Evolutionary conservation across 2,888 invertebrate genomes (phyloP), one percentile per base, ranked within the genome.

Genomic region (Stenchaetothrips biformis): DNA sequence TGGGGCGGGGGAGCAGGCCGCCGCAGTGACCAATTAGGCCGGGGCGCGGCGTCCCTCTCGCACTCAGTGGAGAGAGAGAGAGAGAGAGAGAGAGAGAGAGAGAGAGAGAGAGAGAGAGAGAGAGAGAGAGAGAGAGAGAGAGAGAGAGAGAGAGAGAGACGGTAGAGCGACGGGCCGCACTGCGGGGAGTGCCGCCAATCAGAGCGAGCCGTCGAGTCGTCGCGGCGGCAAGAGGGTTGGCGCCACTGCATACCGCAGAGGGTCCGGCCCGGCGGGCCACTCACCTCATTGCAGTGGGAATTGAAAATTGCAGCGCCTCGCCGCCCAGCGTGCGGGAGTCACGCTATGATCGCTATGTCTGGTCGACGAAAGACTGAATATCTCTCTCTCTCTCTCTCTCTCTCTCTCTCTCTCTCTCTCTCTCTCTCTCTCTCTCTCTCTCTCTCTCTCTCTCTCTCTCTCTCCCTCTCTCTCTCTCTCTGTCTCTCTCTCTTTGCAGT

Each of bases 231-330:
- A 53, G 53, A 11, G 53, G 53, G 53, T 53, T 53, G 53, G 53
- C 53, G 53, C 13, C 13, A 16, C 49, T 7, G 49, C 49, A 53
- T 7, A 7, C 53, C 53, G 53, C 53, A 53, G 53, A n/a, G n/a
- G n/a, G n/a, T 53, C 8, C n/a, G n/a, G n/a, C n/a, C n/a, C 53
- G n/a, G 53, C 53, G 13, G 13, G 67, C 67, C 67, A 67, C 67
- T 67, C 67, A 67, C 67, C 67, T 21, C 67, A 74, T 74, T 74
- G 25, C 25, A 21, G 59, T 18, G 2, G 25, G 25, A 74, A 74
- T 74, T 74, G 67, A 21, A 74, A 74, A 74, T 74, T 74, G 67
- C 67, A 18, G 67, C 53, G 13, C 53, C 7, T 49, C 67, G n/a
- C n/a, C n/a, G n/a, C n/a, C n/a, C n/a, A n/a, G n/a, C 37, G 37